Base-by-base conservation (phyloP, 2,888 invertebrate genomes). In the Amphipyra tragopoginis region DNA sequence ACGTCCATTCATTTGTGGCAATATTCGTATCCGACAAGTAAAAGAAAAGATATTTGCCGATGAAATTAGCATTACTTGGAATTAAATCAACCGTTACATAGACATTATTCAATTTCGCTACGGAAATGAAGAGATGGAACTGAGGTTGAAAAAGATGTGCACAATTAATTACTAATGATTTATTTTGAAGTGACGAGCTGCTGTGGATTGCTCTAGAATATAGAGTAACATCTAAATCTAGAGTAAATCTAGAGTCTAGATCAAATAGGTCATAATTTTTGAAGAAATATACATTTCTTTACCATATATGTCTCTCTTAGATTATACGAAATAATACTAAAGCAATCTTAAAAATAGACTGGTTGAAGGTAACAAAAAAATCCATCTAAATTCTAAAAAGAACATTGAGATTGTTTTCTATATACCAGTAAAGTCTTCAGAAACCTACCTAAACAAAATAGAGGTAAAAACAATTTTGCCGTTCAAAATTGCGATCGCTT, bases 51-150 rank as follows among this genome's bases (percentile, higher is more conserved):
- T 29, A 0, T 29, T 29, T 29, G 29, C 29, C 5, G 29, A 29
- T 7, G 3, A 21, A 29, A 5, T 29, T 29, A 29, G 4, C 14
- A 7, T 11, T 48, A 10, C 33, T 44, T 45, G 33, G 14, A 10
- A 33, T 44, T 40, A 39, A 11, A 65, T 47, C 47, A 59, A 62
- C 73, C 56, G 60, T 56, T 26, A 42, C 21, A 26, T 33, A 48
- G 51, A 14, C 65, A 69, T 48, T 69, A n/a, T 49, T 21, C 44
- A 47, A 8, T 33, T 45, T 48, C 1, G 21, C 21, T 60, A 38
- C 42, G 33, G 68, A 72, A 49, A 36, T 67, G 51, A 26, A 62
- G 67, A 61, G 44, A 57, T 61, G 42, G 15, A 44, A 52, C 29
- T 43, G 26, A 33, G 9, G 14, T 49, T 2, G 9, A 40, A 53